Conservation (phyloP, 2,888 invertebrate species). For the Parnassius smintheus region DNA sequence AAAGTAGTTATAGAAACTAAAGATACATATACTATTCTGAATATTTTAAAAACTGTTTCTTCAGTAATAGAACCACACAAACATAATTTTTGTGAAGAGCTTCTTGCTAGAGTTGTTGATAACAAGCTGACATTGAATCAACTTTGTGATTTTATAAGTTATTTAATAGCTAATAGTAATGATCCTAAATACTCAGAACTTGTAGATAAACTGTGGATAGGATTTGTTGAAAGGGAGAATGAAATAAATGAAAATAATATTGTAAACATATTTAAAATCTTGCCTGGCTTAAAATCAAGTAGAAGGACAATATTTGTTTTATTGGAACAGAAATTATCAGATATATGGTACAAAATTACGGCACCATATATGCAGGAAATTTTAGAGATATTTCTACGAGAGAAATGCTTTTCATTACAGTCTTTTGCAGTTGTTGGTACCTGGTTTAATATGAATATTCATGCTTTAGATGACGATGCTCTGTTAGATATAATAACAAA, state of each 20-base stretch:
- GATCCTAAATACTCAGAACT: conserved; percentile 72
- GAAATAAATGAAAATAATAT: conserved; percentile 82
- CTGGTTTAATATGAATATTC: conserved; percentile 83
- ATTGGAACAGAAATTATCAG: conserved; percentile 80
- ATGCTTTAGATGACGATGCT: conserved; percentile 80
- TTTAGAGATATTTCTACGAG: conserved; percentile 60
- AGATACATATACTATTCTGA: conserved; percentile 71
- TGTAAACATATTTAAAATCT: conserved; percentile 75
- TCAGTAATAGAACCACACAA: conserved; percentile 66
- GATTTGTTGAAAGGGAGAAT: conserved; percentile 79
- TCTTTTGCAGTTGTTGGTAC: conserved; percentile 65
- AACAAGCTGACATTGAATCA: conserved; percentile 81
- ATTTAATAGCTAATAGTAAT: conserved; percentile 71
- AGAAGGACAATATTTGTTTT: conserved; percentile 79
- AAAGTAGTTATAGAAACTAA: conserved; percentile 70
- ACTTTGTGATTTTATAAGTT: conserved; percentile 80
- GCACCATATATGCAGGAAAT: conserved; percentile 72
- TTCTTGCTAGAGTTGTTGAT: conserved; percentile 82
- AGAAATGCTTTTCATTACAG: conserved; percentile 64
- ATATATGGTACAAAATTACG: conserved; percentile 80
- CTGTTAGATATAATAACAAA: conserved; percentile 77
- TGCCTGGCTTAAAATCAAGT: conserved; percentile 82
- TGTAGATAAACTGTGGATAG: conserved; percentile 85
- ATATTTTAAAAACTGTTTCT: conserved; percentile 63
- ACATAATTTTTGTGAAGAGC: conserved; percentile 82